Conservation (phyloP, 2,888 invertebrate genomes). For the Ephialtes manifestator region DNA sequence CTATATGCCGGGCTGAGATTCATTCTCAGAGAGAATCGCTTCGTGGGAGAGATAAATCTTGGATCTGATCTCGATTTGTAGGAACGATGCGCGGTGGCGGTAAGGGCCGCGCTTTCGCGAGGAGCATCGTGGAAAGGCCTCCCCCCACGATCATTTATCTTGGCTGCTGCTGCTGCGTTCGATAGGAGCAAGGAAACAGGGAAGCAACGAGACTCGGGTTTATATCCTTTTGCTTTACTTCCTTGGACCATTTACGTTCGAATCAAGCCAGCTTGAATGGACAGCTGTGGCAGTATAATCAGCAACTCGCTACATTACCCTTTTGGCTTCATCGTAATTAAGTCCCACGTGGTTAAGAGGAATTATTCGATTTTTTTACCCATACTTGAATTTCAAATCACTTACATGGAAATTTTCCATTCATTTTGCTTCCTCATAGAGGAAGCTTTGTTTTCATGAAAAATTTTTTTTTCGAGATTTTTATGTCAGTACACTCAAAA, state of each 20-base stretch:
- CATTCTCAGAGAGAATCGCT: constrained; percentile 48
- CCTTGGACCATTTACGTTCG: constrained; percentile 43
- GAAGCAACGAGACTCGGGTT: constrained; percentile 34
- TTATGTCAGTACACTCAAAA: too few species aligned
- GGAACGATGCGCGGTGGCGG: constrained; percentile 48
- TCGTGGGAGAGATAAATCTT: constrained; percentile 60
- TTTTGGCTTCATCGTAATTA: constrained; percentile 74
- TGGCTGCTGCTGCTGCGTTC: constrained; percentile 38
- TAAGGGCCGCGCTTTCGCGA: constrained; percentile 38
- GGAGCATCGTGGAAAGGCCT: constrained; percentile 57
- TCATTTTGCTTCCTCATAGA: too few species aligned
- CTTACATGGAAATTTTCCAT: too few species aligned
- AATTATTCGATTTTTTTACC: constrained; percentile 51
- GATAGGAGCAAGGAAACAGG: constrained; percentile 25
- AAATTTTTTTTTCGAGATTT: too few species aligned
- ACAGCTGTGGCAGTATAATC: constrained; percentile 29
- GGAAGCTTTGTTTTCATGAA: too few species aligned
- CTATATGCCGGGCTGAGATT: constrained; percentile 34
- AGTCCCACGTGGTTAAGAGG: constrained; percentile 75
- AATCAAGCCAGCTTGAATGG: constrained; percentile 22
- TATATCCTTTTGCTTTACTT: constrained; percentile 34
- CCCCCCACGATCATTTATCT: constrained; percentile 69
- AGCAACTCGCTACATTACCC: constrained; percentile 9
- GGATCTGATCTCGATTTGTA: constrained; percentile 67
- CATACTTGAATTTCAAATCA: background rate